These are phyloP conservation scores for Calidris pygmaea DNA, from an alignment of 2,113 vertebrate genomes.

Conservation along the genomic window DNA sequence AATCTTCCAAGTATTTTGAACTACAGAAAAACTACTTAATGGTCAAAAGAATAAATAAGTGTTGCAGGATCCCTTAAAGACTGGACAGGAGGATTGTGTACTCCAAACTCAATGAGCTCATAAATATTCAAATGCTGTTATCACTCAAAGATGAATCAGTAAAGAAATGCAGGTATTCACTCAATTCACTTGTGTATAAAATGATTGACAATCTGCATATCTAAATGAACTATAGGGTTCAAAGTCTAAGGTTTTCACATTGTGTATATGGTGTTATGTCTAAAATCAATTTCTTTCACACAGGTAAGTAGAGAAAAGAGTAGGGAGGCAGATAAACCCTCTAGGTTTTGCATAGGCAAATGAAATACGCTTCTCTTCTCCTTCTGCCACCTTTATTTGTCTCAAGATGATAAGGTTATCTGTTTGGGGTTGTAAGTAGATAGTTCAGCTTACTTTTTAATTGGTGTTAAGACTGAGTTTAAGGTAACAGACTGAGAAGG, in stretches of 20 bases:
- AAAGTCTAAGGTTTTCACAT: not conserved
- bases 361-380: not conserved
- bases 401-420: not conserved
- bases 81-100: not conserved
- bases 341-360: not conserved
- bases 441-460: not conserved
- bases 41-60: not conserved
- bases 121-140: not conserved
- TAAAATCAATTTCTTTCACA: fast-evolving
- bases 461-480: not conserved
- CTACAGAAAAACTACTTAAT: not conserved
- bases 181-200: not conserved
- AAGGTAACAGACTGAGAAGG: not conserved
- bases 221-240: not conserved
- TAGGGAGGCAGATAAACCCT: not conserved
- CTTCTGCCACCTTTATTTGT: not conserved
- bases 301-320: not conserved
- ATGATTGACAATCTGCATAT: not conserved
- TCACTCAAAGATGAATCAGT: not conserved
- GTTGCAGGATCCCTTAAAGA: not conserved
- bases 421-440: not conserved
- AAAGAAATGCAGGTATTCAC: not conserved
- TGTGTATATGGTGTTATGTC: not conserved
- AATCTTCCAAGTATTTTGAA: not conserved
- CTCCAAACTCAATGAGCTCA: not conserved